A percentile compares a stretch with the other conserved stretches of the same genome.
phyloP scores from a whole-genome alignment of 2,888 invertebrate genomes.

The Smittia aterrima region DNA sequence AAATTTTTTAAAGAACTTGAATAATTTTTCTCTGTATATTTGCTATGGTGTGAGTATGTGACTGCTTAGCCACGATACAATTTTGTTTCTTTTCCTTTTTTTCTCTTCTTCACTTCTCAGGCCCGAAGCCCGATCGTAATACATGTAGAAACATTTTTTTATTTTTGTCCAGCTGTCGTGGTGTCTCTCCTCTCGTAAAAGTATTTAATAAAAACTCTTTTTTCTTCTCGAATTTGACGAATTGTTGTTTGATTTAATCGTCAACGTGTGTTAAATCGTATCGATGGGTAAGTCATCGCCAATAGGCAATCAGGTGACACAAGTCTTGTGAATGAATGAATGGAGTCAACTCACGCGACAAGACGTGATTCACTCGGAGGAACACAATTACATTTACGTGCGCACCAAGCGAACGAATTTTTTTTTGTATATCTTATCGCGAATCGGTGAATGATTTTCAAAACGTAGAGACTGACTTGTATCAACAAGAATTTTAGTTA shows the following conservation, averaged over 20 bases:
- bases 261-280: background rate
- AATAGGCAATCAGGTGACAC: too few relatives aligned
- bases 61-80: background rate
- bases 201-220: too few relatives aligned
- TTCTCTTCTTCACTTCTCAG: background rate
- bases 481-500: background rate
- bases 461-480: background rate
- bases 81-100: background rate
- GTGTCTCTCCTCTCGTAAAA: too few relatives aligned
- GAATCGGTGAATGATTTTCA: background rate
- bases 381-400: background rate
- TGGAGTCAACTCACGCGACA: background rate
- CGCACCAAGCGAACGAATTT: too few relatives aligned
- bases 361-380: background rate
- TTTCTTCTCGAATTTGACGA: background rate
- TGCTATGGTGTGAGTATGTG: background rate
- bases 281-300: too few relatives aligned
- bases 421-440: background rate
- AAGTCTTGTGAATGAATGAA: background rate
- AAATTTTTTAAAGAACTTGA: constrained; percentile 39
- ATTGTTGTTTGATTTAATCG: background rate
- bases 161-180: too few relatives aligned
- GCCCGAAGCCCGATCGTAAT: too few relatives aligned
- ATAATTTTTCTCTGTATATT: constrained; percentile 18
- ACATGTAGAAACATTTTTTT: too few relatives aligned